These are phyloP conservation scores for Muscicapa comitata DNA, from an alignment of 2,797 vertebrate species.

Conservation along the genomic window DNA sequence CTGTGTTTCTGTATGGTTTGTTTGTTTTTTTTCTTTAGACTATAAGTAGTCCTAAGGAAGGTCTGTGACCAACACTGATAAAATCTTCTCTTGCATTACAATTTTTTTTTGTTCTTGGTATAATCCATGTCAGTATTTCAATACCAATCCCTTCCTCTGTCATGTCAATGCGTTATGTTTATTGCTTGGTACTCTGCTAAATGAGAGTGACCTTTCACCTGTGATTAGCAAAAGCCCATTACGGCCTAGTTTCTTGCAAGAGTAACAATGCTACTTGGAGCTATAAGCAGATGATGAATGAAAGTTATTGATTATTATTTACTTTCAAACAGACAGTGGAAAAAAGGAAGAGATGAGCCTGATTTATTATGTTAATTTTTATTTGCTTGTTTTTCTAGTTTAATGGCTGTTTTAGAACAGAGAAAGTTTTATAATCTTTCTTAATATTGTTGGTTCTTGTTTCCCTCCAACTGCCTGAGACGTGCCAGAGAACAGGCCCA, in stretches of 20 bases:
- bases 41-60: not conserved
- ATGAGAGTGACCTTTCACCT: conserved; percentile 42
- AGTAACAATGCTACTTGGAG: conserved; percentile 17
- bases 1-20: not conserved
- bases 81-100: not conserved
- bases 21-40: not conserved
- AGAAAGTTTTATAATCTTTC: not conserved
- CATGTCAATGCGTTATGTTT: not conserved
- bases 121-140: not conserved
- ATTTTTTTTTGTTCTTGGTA: not conserved
- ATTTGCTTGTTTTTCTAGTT: not conserved
- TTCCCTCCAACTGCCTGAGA: rapidly evolving
- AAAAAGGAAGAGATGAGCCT: conserved; percentile 17
- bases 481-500: not conserved
- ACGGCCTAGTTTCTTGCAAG: not conserved
- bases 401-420: not conserved
- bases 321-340: conserved; percentile 32
- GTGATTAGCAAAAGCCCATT: conserved; percentile 22
- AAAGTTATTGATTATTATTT: not conserved
- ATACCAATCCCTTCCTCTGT: not conserved
- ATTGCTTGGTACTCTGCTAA: not conserved
- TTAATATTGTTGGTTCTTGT: not conserved
- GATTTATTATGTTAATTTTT: not conserved
- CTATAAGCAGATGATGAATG: conserved; percentile 9
- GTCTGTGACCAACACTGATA: not conserved